Base-by-base conservation (phyloP, 1,140 invertebrate species). In the Zaprionus capensis region DNA sequence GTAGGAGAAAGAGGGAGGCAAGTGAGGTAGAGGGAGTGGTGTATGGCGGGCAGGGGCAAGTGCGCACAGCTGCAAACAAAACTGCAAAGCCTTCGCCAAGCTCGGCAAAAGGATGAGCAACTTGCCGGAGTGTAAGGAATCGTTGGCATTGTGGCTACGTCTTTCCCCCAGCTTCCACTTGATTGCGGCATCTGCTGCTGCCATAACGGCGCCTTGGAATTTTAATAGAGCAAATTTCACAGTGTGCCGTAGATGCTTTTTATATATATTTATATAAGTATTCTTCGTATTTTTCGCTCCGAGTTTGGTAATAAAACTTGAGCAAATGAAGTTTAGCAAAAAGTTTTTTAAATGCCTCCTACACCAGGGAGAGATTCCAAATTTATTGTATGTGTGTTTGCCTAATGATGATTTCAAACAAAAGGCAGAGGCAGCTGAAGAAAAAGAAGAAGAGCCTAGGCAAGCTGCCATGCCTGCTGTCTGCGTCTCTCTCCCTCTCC, bases 191-290 rank as follows among this genome's bases (percentile, higher is more conserved):
- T 79, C 66, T 59, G 74, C 65, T 49, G 71, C 58, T 65, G 69
- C 79, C 76, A 82, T 71, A 78, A 73, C 73, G 75, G 65, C 71
- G 79, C 56, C 80, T 59, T 69, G 86, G 85, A 85, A 90, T 90
- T 90, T 90, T 90, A 90, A 90, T 90, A 90, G 86, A 90, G 85
- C 86, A 80, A 90, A 90, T 90, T 90, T 91, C 80, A 46, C 41
- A 70, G 70, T 62, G 78, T 68, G 49, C 68, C 57, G 26, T n/a
- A 17, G 41, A n/a, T 46, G n/a, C 15, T 17, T 46, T 46, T 68
- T 31, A 31, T 17, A 46, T 46, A 46, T 7, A 17, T 46, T 62
- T 31, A 31, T 17, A 46, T 46, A 46, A 46, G 41, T 46, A 17
- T 46, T 46, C 17, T 46, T 34, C 31, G 26, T 28, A 28, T 34